Base-by-base conservation (phyloP, 2,888 invertebrate genomes). In the Spodoptera picta region DNA sequence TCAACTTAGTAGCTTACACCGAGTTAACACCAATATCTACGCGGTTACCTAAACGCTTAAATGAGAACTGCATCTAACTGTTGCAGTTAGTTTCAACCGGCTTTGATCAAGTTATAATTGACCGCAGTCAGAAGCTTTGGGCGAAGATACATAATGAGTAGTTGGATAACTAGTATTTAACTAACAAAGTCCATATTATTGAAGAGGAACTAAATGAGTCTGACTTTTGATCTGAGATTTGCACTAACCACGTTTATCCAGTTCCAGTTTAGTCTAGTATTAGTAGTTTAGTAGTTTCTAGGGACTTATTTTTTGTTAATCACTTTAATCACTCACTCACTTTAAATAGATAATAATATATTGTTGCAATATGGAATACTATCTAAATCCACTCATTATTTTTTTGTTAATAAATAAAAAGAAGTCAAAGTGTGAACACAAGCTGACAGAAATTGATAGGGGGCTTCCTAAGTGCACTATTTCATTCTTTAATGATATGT, bases 41-140 rank as follows among this genome's bases (percentile, higher is more conserved):
- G 56, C 51, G 41, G 19, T 47, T 43, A 53, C 53, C 52, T 24
- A 44, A 65, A 58, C 46, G 62, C 61, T 53, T 61, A 45, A 56
- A 44, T 53, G 23, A 31, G 50, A 60, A 60, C 31, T 50, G 36
- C 36, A 36, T 7, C 36, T 36, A 36, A 36, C 36, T 36, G 36
- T 36, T 36, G 36, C 36, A 36, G 7, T 9, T 36, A 36, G 36
- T 36, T 36, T 36, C 6, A 36, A 5, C 36, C 41, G 41, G 24
- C 53, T 58, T 36, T 31, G 55, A 47, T 65, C 60, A 69, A 65
- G 62, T 67, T 70, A 60, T 70, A 52, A 72, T 69, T 65, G 68
- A 65, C 57, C 59, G 53, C 69, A 53, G 9, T 14, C 24, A 47
- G 67, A 68, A 76, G 47, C 62, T 74, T 67, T 14, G 41, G 57